phyloP scores from a whole-genome alignment of 2,113 vertebrate species.

The Oncorhynchus nerka region DNA sequence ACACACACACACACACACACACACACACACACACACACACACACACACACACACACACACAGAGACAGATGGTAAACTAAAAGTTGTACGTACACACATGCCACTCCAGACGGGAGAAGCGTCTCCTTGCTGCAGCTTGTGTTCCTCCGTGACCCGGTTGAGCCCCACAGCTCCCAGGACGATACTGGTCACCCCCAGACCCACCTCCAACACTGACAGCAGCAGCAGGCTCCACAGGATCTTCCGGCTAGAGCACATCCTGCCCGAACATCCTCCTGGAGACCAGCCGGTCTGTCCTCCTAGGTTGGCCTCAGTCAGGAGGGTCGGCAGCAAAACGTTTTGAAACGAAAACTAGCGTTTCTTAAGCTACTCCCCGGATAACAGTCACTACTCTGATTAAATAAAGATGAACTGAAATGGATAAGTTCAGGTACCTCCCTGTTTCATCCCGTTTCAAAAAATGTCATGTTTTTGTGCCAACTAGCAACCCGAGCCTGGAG shows the following conservation, averaged over 20 bases:
- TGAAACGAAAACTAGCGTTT: too few species aligned
- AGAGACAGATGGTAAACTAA: slow-evolving; percentile 74
- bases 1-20: too few species aligned
- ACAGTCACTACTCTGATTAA: too few species aligned
- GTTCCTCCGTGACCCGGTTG: slow-evolving; percentile 82
- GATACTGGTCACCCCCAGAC: slow-evolving; percentile 96
- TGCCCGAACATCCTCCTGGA: slow-evolving; percentile 89
- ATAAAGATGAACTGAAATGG: slow-evolving; percentile 18
- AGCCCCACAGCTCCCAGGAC: slow-evolving; percentile 95
- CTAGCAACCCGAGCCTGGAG: too few species aligned
- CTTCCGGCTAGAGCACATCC: slow-evolving; percentile 98
- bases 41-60: neutral
- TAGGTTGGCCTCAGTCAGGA: neutral
- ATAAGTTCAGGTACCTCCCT: too few species aligned
- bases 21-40: too few species aligned
- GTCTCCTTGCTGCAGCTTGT: slow-evolving; percentile 92
- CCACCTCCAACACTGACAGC: slow-evolving; percentile 96
- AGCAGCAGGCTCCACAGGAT: slow-evolving; percentile 97
- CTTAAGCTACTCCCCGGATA: too few species aligned
- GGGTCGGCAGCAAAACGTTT: too few species aligned
- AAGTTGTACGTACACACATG: slow-evolving; percentile 94
- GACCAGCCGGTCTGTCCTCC: neutral
- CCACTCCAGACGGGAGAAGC: slow-evolving; percentile 99
- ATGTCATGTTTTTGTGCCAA: neutral
- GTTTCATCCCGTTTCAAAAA: neutral